These are phyloP conservation scores for Limanda limanda DNA, from an alignment of 2,113 vertebrate genomes.

Conservation along the genomic window DNA sequence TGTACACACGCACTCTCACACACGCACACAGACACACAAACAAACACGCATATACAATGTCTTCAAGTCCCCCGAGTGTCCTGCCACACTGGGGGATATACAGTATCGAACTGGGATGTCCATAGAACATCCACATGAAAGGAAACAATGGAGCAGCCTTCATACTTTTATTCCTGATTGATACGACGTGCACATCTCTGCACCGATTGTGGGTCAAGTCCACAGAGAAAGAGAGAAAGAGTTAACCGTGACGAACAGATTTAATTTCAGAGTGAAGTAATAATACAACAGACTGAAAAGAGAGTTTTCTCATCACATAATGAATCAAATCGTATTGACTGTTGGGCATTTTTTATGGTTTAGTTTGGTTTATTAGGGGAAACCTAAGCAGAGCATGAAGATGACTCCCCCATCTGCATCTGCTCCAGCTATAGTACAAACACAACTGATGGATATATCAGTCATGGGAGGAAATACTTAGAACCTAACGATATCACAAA, in stretches of 20 bases:
- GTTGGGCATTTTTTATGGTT: no score
- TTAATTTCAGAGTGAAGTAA: slow-evolving; percentile 11
- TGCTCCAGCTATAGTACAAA: no score
- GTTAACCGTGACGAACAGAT: slow-evolving; percentile 3
- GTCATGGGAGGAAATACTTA: no score
- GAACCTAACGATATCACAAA: no score
- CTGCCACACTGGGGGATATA: slow-evolving; percentile 12
- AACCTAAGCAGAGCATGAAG: no score
- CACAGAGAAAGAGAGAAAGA: neutral
- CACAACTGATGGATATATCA: no score
- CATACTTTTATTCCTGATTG: slow-evolving; percentile 28
- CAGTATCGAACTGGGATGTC: slow-evolving; percentile 24
- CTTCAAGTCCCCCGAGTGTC: slow-evolving; percentile 35
- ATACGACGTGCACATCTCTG: slow-evolving; percentile 11
- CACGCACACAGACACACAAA: neutral
- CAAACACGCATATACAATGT: neutral
- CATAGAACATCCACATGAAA: slow-evolving; percentile 9
- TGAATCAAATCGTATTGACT: no score
- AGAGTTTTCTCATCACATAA: no score
- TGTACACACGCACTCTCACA: neutral
- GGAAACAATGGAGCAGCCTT: slow-evolving; percentile 37
- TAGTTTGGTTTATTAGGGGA: no score
- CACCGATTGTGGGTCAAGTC: slow-evolving; percentile 34
- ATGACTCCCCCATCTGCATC: no score
- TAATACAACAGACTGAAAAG: neutral